Conservation (phyloP, 2,888 invertebrate genomes). For the Metacarcinus magister region DNA sequence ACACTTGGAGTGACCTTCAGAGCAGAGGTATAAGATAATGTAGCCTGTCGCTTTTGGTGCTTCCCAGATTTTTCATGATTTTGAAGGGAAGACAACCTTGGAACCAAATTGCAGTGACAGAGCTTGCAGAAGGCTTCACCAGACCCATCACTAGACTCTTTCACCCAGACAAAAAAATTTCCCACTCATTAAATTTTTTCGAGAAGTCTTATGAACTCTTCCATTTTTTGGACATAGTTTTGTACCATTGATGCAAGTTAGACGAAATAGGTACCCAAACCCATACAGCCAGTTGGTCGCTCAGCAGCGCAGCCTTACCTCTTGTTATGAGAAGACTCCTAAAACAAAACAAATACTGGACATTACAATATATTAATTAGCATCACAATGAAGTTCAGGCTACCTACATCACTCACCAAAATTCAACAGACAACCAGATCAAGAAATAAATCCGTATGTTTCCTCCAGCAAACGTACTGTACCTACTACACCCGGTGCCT, state of each 20-base stretch:
- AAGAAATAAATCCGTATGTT: background rate
- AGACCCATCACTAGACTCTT: constrained; percentile 63
- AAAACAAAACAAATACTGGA: background rate
- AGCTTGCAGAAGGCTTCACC: constrained; percentile 62
- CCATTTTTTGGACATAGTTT: no score
- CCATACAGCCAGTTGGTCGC: background rate
- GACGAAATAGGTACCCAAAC: background rate
- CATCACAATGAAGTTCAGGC: background rate
- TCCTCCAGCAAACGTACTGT: background rate
- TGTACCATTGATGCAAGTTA: no score
- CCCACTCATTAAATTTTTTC: no score
- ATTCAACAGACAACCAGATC: background rate
- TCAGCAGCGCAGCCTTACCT: background rate
- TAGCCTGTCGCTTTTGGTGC: background rate
- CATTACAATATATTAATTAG: background rate
- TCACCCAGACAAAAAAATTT: constrained; percentile 39
- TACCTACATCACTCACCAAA: background rate
- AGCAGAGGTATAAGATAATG: background rate
- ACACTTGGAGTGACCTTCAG: constrained; percentile 36
- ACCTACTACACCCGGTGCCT: background rate
- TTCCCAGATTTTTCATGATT: constrained; percentile 61
- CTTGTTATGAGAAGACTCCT: background rate
- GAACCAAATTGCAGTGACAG: constrained; percentile 58
- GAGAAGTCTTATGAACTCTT: no score
- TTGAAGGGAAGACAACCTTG: constrained; percentile 58